Base-by-base conservation (phyloP, 2,888 invertebrate genomes). In the Drosophila neonasuta region DNA sequence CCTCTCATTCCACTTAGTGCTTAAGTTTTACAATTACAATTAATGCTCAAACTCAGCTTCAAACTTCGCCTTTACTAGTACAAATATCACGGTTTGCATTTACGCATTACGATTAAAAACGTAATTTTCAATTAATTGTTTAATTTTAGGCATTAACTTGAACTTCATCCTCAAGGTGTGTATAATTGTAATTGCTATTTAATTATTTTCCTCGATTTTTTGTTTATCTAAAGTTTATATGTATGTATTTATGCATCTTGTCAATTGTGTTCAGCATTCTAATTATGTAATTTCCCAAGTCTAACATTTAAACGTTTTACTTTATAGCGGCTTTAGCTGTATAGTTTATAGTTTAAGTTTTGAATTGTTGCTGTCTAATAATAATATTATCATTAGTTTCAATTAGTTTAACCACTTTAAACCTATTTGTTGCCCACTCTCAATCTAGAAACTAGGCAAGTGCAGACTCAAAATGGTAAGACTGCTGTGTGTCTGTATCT, bases 1-100 rank as follows among this genome's bases (percentile, higher is more conserved):
- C n/a, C 15, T 36, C 50, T 50, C 44, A n/a, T 55, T 52, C 60
- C 24, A 5, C 64, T 67, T 66, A 68, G 44, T 55, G 54, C 20
- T 64, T 72, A 65, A 54, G 57, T 65, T 60, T 44, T 45, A 51
- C 55, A 77, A 78, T 74, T 76, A 76, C 55, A 77, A 78, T 74
- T 76, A 76, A 74, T 74, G 63, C 74, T 78, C 68, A 55, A 74
- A 78, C 68, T 64, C 30, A 65, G 62, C 58, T 45, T 61, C 55
- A 39, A 39, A 39, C 46, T 30, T 73, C 76, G 74, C 79, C 79
- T 72, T 86, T 87, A 88, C 89, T 88, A 89, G 87, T 88, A 88
- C 88, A 88, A 88, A 89, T 88, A 88, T 88, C 88, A 88, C 88
- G 89, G 82, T 82, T 86, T 80, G 75, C 75, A 64, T 71, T 68